These are phyloP conservation scores for Drosophila novamexicana DNA, from an alignment of 1,140 invertebrate genomes.

Conservation along the genomic window DNA sequence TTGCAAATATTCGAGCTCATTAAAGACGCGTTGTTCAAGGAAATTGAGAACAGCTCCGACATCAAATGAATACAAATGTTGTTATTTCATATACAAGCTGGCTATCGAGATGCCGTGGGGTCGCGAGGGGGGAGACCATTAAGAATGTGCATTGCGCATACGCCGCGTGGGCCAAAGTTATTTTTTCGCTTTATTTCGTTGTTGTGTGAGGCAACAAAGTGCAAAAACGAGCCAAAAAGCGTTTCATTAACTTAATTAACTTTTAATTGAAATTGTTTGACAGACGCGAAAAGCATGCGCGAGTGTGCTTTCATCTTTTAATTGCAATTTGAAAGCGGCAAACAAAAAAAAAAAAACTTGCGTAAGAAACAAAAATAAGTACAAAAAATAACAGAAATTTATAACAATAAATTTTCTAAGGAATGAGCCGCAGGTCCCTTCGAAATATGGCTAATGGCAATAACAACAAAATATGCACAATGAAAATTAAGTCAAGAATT, in stretches of 20 bases:
- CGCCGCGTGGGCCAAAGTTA: constrained; percentile 6
- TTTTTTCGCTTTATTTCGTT: constrained; percentile 9
- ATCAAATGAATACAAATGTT: constrained; percentile 21
- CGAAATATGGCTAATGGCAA: neutral
- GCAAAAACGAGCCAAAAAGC: constrained; percentile 25
- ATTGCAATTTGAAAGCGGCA: constrained; percentile 22
- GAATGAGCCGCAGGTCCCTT: neutral
- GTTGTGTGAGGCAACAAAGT: constrained; percentile 7
- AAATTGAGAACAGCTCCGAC: constrained; percentile 3
- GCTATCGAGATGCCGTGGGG: neutral
- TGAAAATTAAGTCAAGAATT: constrained; percentile 11
- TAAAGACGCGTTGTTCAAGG: constrained; percentile 1
- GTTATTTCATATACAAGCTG: constrained; percentile 6
- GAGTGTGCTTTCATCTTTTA: constrained; percentile 44
- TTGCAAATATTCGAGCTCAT: neutral
- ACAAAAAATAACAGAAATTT: constrained; percentile 11
- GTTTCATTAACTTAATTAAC: constrained; percentile 72
- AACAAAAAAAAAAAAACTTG: constrained; percentile 3
- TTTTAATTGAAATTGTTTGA: constrained; percentile 63
- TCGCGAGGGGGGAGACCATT: neutral
- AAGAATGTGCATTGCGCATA: constrained; percentile 15
- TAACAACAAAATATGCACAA: neutral
- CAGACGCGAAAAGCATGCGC: constrained; percentile 13
- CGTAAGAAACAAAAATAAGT: neutral
- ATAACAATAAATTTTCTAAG: constrained; percentile 10